Percentiles rank a stretch among this genome's conserved stretches.
Evolutionary conservation across 2,888 invertebrate genomes (phyloP).

Genomic region (Xylocampa areola): DNA sequence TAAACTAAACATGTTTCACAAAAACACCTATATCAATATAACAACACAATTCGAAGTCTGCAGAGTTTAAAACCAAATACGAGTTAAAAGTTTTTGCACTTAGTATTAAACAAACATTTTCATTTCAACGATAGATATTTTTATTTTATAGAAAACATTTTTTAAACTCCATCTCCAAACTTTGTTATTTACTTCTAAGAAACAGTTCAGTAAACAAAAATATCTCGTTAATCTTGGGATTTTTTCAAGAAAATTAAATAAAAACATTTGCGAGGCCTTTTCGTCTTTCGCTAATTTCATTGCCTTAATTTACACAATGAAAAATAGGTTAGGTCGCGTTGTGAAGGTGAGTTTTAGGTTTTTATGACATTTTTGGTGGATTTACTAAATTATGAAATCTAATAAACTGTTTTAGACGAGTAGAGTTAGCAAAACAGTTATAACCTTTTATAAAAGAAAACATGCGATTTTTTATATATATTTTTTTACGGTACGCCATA

Average conservation of each 20-base stretch:
- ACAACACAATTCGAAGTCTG: too few species aligned
- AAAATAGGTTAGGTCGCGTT: conserved; percentile 23
- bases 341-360: conserved; percentile 10
- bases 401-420: conserved; percentile 1
- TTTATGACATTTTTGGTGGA: conserved; percentile 1
- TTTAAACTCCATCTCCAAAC: conserved; percentile 16
- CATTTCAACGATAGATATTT: conserved; percentile 20
- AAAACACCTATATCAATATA: too few species aligned
- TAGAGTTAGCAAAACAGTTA: conserved; percentile 2
- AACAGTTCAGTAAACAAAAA: conserved; percentile 35
- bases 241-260: conserved; percentile 44
- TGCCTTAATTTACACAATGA: conserved; percentile 53
- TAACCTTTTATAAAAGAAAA: conserved; percentile 8
- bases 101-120: too few species aligned
- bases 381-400: conserved; percentile 8
- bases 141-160: conserved; percentile 10
- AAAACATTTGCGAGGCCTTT: conserved; percentile 51
- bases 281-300: conserved; percentile 53
- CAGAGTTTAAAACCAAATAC: too few species aligned
- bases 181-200: conserved; percentile 33
- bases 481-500: too few species aligned
- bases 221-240: conserved; percentile 29
- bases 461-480: background rate
- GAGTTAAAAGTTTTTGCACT: too few species aligned
- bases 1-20: too few species aligned